A percentile compares a stretch with the other conserved stretches of the same genome.
These are phyloP conservation scores for Calliphora vicina DNA, from an alignment of 1,140 invertebrate species.

Conservation along the genomic window DNA sequence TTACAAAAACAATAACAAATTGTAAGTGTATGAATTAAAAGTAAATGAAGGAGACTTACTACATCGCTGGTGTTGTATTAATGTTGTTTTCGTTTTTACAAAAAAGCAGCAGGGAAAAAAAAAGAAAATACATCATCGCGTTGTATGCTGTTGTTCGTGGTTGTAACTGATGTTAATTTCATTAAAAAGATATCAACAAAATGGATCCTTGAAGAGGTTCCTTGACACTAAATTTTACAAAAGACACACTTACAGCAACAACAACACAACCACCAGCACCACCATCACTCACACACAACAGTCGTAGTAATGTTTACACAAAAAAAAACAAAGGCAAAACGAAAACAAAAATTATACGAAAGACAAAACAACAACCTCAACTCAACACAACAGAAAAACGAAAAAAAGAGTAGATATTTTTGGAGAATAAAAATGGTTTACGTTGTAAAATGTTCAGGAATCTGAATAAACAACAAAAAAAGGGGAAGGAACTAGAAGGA, in stretches of 20 bases:
- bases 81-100: neutral
- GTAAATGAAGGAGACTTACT: neutral
- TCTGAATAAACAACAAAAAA: neutral
- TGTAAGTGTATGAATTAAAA: neutral
- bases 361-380: neutral
- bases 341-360: neutral
- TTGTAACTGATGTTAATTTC: slow-evolving; percentile 10
- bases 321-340: neutral
- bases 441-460: neutral
- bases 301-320: neutral
- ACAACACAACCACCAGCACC: neutral
- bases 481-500: neutral
- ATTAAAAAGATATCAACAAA: slow-evolving; percentile 14
- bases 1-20: neutral
- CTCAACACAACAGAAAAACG: neutral
- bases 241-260: neutral
- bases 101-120: neutral
- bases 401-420: neutral
- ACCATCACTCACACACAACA: neutral
- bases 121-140: neutral
- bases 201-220: slow-evolving; percentile 12
- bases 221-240: neutral
- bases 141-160: slow-evolving; percentile 1
- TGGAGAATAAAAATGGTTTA: neutral
- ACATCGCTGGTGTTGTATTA: neutral